Percentiles rank a stretch among this genome's conserved stretches.
Conservation (phyloP, 2,888 invertebrate species). For the Lypha dubia region DNA sequence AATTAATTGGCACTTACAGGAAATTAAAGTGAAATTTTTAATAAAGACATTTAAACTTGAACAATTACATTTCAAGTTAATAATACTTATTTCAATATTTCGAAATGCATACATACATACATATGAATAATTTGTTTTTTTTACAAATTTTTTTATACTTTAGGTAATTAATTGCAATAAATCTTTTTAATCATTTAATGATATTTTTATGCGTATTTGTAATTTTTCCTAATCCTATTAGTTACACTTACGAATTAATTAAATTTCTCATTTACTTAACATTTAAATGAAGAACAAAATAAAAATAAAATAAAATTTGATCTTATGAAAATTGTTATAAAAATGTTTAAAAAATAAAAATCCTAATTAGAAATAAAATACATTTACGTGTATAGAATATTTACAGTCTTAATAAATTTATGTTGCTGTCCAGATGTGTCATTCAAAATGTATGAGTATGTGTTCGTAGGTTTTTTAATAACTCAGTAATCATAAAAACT, state of each 20-base stretch:
- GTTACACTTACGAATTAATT: conserved; percentile 18
- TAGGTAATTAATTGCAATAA: background rate
- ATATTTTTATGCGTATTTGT: background rate
- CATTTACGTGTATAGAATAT: conserved; percentile 43
- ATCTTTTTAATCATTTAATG: conserved; percentile 17
- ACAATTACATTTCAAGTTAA: conserved; percentile 15
- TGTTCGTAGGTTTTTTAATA: background rate
- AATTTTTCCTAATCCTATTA: background rate
- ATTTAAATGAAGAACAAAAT: background rate
- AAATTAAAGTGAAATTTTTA: conserved; percentile 12
- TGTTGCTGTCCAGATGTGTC: background rate
- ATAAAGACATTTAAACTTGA: conserved; percentile 10
- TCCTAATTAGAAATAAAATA: conserved; percentile 39
- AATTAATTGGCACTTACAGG: conserved; percentile 70
- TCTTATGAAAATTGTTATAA: conserved; percentile 1
- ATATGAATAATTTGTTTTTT: no score
- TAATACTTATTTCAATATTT: conserved; percentile 51
- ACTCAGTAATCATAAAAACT: no score
- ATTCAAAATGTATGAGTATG: background rate
- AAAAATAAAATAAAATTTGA: background rate
- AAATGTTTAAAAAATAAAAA: conserved; percentile 8
- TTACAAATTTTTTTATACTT: conserved; percentile 12
- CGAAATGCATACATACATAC: background rate
- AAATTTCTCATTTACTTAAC: background rate
- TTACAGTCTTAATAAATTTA: conserved; percentile 65